Base-by-base conservation (phyloP, 2,888 invertebrate species). In the Tetragonula carbonaria region DNA sequence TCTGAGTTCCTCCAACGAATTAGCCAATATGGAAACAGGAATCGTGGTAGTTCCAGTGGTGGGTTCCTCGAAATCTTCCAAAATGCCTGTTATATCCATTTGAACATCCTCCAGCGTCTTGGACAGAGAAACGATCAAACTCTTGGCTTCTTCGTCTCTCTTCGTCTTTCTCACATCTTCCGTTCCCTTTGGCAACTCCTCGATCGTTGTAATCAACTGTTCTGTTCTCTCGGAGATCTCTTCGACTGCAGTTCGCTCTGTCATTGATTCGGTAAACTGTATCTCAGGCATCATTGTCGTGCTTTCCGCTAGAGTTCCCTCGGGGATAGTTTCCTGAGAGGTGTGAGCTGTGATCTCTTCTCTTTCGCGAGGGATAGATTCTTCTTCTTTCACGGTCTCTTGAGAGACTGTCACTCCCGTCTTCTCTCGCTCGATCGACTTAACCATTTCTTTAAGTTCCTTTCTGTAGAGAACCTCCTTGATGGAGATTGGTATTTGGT, bases 21-120 rank as follows among this genome's bases (percentile, higher is more conserved):
- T 90, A 0, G 90, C 90, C 53, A 93, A 77, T 55, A 82, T 73
- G 0, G 93, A 93, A 1, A 84, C 83, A 5, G 90, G 86, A 23
- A 87, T 50, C 11, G 82, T 80, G 16, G 87, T 74, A 8, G 80
- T 87, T 16, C 80, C 88, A 5, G 91, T 82, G 13, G 90, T 84
- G 5, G 88, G 89, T 78, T 93, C 90, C 62, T 93, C 93, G 50
- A 90, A 93, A 62, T 93, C 91, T 71, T 93, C 93, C 23, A 93
- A 62, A 57, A 92, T 92, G 4, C 74, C 87, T 2, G 91, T 90
- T 57, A 92, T 88, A 13, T 91, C 87, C 21, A 92, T 63, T 23
- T 93, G 89, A 72, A 93, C 84, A 57, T 82, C 86, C 23, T 90
- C 88, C 13, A 93, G 76, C 1, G 89, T 86, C n/a, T 80, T 83